Percentiles rank a stretch among this genome's conserved stretches.
phyloP scores from a whole-genome alignment of 2,797 vertebrate species.

The Novumbra hubbsi region DNA sequence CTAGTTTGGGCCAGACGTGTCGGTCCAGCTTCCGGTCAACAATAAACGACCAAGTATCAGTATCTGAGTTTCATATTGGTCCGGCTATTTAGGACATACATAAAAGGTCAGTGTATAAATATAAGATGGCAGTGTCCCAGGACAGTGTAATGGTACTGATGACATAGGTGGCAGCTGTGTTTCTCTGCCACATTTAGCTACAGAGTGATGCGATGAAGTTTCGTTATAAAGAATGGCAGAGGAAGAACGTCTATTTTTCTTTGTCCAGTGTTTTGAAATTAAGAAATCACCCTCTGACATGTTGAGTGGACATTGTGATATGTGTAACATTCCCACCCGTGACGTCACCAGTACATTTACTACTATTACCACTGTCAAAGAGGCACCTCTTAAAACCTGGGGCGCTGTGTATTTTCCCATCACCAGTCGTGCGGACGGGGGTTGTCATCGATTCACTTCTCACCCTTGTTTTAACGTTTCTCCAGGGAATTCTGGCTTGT shows the following conservation, averaged over 20 bases:
- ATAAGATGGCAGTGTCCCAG: slow-evolving; percentile 47
- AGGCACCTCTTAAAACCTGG: slow-evolving; percentile 54
- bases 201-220: slow-evolving; percentile 37
- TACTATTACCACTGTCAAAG: slow-evolving; percentile 57
- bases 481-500: slow-evolving; percentile 59
- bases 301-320: slow-evolving; percentile 10
- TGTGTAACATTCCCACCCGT: slow-evolving; percentile 34
- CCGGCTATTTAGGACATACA: slow-evolving; percentile 11
- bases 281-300: slow-evolving; percentile 3
- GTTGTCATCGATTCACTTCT: slow-evolving; percentile 72
- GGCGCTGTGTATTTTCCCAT: slow-evolving; percentile 36
- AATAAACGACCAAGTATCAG: slow-evolving; percentile 3
- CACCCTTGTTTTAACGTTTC: slow-evolving; percentile 68
- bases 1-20: slow-evolving; percentile 13
- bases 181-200: slow-evolving; percentile 44
- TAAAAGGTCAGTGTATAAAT: slow-evolving; percentile 52
- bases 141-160: slow-evolving; percentile 38
- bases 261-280: not conserved
- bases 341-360: slow-evolving; percentile 43
- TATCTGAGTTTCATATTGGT: not conserved
- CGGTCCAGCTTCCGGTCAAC: slow-evolving; percentile 10
- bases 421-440: slow-evolving; percentile 43
- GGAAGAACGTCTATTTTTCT: not conserved
- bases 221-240: slow-evolving; percentile 24
- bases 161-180: slow-evolving; percentile 43